These are phyloP conservation scores for Loripinus fragilis DNA, from an alignment of 2,888 invertebrate genomes.

Conservation along the genomic window DNA sequence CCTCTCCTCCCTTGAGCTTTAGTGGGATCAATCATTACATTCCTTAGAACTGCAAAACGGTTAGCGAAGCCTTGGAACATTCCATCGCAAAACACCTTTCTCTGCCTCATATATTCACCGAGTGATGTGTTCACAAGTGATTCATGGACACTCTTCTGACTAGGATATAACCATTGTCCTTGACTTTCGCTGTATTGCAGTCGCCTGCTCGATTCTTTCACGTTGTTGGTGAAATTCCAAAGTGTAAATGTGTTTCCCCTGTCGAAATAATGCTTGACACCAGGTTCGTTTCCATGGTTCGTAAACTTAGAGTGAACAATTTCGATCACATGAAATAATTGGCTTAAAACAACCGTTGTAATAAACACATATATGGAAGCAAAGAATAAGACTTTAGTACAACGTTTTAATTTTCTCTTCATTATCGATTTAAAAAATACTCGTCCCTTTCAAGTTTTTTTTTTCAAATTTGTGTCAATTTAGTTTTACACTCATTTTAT, in stretches of 20 bases:
- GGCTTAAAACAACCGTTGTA: too few species aligned
- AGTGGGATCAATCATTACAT: conserved; percentile 60
- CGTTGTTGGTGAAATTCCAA: background rate
- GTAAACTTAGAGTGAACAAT: background rate
- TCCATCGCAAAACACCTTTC: conserved; percentile 43
- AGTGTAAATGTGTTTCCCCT: background rate
- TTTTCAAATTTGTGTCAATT: too few species aligned
- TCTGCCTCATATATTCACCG: background rate
- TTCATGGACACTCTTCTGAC: background rate
- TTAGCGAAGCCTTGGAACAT: conserved; percentile 51
- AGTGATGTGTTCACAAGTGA: background rate
- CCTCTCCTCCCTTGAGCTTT: conserved; percentile 55
- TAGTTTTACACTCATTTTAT: too few species aligned
- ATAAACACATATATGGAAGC: too few species aligned
- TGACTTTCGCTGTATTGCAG: background rate
- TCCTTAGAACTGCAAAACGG: conserved; percentile 53
- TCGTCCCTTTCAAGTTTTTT: too few species aligned
- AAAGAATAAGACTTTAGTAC: too few species aligned
- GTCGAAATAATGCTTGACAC: background rate
- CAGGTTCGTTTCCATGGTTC: too few species aligned
- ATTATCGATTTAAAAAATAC: too few species aligned
- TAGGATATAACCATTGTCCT: background rate
- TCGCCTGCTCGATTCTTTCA: background rate
- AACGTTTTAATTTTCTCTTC: too few species aligned
- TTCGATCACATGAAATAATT: background rate